Evolutionary conservation across 2,888 invertebrate genomes (phyloP).

Genomic region (Exephanes ischioxanthus): DNA sequence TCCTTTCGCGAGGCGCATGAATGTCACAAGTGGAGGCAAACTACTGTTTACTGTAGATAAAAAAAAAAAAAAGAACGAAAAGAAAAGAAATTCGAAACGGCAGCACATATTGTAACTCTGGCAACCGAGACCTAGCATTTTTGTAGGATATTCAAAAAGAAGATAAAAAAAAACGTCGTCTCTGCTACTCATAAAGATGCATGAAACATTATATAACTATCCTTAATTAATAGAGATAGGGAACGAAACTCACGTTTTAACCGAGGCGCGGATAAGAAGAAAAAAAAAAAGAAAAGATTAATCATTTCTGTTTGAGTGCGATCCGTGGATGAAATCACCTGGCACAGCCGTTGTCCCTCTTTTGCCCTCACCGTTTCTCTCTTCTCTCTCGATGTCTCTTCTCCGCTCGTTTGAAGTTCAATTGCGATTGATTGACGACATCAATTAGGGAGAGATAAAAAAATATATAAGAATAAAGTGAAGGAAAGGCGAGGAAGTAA

Average conservation of each 20-base stretch:
- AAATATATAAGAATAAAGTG: neutral
- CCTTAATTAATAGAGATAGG: constrained; percentile 55
- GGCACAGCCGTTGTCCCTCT: constrained; percentile 27
- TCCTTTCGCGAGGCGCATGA: constrained; percentile 10
- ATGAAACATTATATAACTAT: constrained; percentile 50
- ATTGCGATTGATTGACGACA: constrained; percentile 15
- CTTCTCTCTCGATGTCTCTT: constrained; percentile 48
- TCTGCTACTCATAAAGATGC: constrained; percentile 43
- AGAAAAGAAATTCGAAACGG: constrained; percentile 43
- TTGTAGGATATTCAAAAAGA: constrained; percentile 50
- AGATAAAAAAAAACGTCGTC: constrained; percentile 27
- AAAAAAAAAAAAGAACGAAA: neutral
- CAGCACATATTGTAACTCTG: constrained; percentile 55
- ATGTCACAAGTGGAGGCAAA: constrained; percentile 40
- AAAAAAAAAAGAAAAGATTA: constrained; percentile 48
- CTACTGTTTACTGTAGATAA: constrained; percentile 45
- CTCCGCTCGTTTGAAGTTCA: constrained; percentile 24
- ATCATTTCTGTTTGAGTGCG: constrained; percentile 52
- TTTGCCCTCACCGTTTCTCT: constrained; percentile 39
- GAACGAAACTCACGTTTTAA: constrained; percentile 42
- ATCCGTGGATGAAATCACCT: constrained; percentile 27
- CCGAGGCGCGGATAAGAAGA: constrained; percentile 35
- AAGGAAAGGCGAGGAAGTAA: constrained; percentile 8
- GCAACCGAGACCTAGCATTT: constrained; percentile 45
- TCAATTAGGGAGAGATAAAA: neutral